Evolutionary conservation across 1,140 invertebrate species (phyloP).

Genomic region (Heterodera schachtii): DNA sequence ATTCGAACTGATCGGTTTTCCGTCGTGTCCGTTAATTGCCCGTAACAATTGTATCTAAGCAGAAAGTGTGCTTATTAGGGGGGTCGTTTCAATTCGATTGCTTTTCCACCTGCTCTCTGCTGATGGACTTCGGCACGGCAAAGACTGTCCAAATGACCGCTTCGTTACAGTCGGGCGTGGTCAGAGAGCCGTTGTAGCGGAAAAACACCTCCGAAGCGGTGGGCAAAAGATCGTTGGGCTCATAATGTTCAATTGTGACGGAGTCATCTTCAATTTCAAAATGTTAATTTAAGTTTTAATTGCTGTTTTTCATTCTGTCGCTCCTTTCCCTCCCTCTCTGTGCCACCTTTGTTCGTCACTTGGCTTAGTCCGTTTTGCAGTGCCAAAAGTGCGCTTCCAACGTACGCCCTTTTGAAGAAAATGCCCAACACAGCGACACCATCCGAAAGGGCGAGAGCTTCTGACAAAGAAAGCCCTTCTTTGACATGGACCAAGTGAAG

Average conservation of each 20-base stretch:
- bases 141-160: slow-evolving; percentile 87
- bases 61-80: too few relatives aligned
- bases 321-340: neutral
- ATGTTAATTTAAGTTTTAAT: neutral
- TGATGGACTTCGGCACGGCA: slow-evolving; percentile 68
- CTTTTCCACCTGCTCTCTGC: slow-evolving; percentile 43
- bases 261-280: neutral
- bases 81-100: too few relatives aligned
- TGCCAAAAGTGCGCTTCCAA: slow-evolving; percentile 27
- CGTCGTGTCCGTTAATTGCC: neutral
- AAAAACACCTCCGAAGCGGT: slow-evolving; percentile 67
- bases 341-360: slow-evolving; percentile 22
- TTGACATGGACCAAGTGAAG: slow-evolving; percentile 63
- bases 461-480: slow-evolving; percentile 39
- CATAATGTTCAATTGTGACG: neutral
- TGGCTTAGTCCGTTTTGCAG: slow-evolving; percentile 42
- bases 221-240: neutral
- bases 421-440: slow-evolving; percentile 63
- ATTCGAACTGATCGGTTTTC: neutral
- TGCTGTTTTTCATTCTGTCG: too few relatives aligned
- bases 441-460: slow-evolving; percentile 46
- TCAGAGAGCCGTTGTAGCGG: slow-evolving; percentile 82
- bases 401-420: slow-evolving; percentile 46
- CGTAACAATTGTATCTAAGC: neutral
- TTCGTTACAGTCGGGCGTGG: slow-evolving; percentile 86